phyloP scores from a whole-genome alignment of 1,140 invertebrate genomes.

The Solenopsis fugax region DNA sequence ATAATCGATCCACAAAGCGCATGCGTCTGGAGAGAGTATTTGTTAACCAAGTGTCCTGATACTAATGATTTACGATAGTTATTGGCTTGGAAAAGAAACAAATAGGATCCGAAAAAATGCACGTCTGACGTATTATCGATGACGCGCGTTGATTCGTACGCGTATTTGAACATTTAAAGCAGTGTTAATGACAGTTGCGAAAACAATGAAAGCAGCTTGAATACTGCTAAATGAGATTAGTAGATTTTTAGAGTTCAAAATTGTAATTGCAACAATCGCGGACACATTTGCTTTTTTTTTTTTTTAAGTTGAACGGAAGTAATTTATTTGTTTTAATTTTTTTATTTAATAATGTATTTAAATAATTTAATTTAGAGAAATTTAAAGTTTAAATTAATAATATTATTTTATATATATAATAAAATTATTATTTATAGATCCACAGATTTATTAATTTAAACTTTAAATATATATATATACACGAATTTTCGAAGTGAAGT shows the following conservation, averaged over 20 bases:
- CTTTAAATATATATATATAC: no score
- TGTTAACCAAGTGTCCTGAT: constrained; percentile 63
- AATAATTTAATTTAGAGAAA: background rate
- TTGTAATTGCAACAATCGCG: background rate
- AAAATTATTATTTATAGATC: no score
- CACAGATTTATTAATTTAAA: no score
- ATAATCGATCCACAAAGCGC: constrained; percentile 73
- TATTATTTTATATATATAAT: no score
- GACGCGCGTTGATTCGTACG: background rate
- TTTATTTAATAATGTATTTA: background rate
- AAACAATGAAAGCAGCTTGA: background rate
- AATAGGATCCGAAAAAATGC: background rate
- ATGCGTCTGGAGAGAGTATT: constrained; percentile 68
- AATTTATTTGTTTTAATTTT: background rate
- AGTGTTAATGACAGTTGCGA: constrained; percentile 4
- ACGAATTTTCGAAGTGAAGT: no score
- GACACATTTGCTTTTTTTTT: background rate
- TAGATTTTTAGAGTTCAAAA: background rate
- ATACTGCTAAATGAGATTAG: background rate
- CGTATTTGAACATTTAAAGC: background rate
- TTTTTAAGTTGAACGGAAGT: background rate
- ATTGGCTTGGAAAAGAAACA: constrained; percentile 50
- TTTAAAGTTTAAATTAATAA: background rate
- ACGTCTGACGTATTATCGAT: background rate
- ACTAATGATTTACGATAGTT: constrained; percentile 60